phyloP scores from a whole-genome alignment of 2,113 vertebrate genomes.

The Pristiophorus japonicus region DNA sequence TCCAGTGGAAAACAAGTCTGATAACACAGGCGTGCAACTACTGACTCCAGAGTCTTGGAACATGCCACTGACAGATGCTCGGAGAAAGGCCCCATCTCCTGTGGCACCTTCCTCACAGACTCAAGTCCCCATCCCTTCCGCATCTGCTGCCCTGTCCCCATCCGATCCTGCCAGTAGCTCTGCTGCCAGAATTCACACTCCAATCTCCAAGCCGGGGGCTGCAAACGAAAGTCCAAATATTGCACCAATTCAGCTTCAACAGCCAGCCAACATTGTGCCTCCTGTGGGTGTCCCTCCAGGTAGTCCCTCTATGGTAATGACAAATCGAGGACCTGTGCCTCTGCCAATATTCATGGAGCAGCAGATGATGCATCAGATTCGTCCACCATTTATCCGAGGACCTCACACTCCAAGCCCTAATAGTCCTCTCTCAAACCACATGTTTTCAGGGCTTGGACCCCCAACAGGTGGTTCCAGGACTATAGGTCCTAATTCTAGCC shows the following conservation, averaged over 20 bases:
- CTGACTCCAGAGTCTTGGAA: slow-evolving; percentile 99
- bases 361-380: slow-evolving; percentile 96
- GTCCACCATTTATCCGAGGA: slow-evolving; percentile 80
- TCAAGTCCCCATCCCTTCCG: slow-evolving; percentile 70
- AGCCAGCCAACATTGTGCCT: slow-evolving; percentile 71
- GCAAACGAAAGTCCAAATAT: slow-evolving; percentile 77
- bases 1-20: slow-evolving; percentile 77
- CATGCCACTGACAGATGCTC: slow-evolving; percentile 80
- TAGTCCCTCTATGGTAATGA: slow-evolving; percentile 97
- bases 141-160: slow-evolving; percentile 79
- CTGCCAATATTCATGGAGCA: slow-evolving; percentile 98
- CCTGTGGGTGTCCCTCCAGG: slow-evolving; percentile 81
- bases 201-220: slow-evolving; percentile 75
- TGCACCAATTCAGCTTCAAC: slow-evolving; percentile 71
- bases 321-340: slow-evolving; percentile 87
- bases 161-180: slow-evolving; percentile 81
- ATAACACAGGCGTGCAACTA: slow-evolving; percentile 83
- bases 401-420: slow-evolving; percentile 78
- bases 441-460: slow-evolving; percentile 84
- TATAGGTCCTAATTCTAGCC: slow-evolving; percentile 79
- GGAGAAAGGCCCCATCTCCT: slow-evolving; percentile 86
- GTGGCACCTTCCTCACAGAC: slow-evolving; percentile 67
- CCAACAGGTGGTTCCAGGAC: slow-evolving; percentile 73
- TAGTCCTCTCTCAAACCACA: slow-evolving; percentile 86
- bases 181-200: slow-evolving; percentile 86